These are phyloP conservation scores for Allophyes oxyacanthae DNA, from an alignment of 2,888 invertebrate genomes.

Conservation along the genomic window DNA sequence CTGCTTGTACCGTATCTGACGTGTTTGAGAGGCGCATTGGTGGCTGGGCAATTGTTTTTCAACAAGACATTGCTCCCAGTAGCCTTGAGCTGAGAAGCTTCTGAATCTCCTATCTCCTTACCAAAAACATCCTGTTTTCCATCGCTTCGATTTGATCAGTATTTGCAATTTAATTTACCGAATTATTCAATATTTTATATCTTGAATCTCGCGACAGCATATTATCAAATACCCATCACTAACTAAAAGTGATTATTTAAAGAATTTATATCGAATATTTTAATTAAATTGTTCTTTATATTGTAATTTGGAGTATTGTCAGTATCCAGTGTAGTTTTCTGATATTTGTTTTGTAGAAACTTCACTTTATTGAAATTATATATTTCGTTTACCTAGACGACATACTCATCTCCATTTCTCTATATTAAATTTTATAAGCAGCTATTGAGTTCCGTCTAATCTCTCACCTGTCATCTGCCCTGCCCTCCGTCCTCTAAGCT, in stretches of 20 bases:
- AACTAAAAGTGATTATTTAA: background rate
- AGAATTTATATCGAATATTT: background rate
- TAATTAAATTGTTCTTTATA: background rate
- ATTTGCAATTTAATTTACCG: slow-evolving; percentile 9
- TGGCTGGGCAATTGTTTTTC: slow-evolving; percentile 87
- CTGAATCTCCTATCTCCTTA: slow-evolving; percentile 32
- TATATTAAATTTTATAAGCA: no score
- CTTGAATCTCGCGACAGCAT: slow-evolving; percentile 28
- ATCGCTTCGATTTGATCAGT: background rate
- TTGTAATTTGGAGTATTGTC: slow-evolving; percentile 1
- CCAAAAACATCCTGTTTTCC: background rate
- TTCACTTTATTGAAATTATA: slow-evolving; percentile 9
- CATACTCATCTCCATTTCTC: background rate
- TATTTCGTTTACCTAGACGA: slow-evolving; percentile 15
- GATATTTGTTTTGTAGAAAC: slow-evolving; percentile 36
- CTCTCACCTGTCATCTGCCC: no score
- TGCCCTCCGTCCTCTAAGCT: background rate
- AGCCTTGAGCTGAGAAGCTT: slow-evolving; percentile 65
- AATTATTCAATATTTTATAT: slow-evolving; percentile 6
- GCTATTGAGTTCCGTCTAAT: no score
- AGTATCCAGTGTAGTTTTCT: slow-evolving; percentile 31
- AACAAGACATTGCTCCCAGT: slow-evolving; percentile 86
- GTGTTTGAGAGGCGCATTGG: slow-evolving; percentile 69
- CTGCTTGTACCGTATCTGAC: slow-evolving; percentile 82
- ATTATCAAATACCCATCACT: slow-evolving; percentile 8